Conservation (phyloP, 1,140 invertebrate species). For the silkworm (Bombyx mori) region ASM3026992v2 NC_085133.1:3091001-3091500, state of each 20-base stretch:
- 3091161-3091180: neutral
- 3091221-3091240: constrained; percentile 28
- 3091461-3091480: neutral
- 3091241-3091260: constrained; percentile 49
- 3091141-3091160: neutral
- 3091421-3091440: too few relatives aligned
- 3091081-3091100: too few relatives aligned
- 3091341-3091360: too few relatives aligned
- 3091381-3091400: constrained; percentile 1
- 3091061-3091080: too few relatives aligned
- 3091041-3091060: too few relatives aligned
- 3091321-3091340: constrained; percentile 4
- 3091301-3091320: constrained; percentile 30
- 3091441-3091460: too few relatives aligned
- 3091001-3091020: too few relatives aligned
- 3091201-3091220: constrained; percentile 13
- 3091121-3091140: too few relatives aligned
- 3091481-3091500: neutral
- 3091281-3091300: constrained; percentile 65
- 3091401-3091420: neutral
- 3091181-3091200: constrained; percentile 18
- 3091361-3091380: too few relatives aligned
- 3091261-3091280: constrained; percentile 34
- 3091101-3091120: too few relatives aligned
- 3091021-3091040: too few relatives aligned